Conservation (phyloP, 2,113 vertebrate species). For the Neodon shergylaensis region DNA sequence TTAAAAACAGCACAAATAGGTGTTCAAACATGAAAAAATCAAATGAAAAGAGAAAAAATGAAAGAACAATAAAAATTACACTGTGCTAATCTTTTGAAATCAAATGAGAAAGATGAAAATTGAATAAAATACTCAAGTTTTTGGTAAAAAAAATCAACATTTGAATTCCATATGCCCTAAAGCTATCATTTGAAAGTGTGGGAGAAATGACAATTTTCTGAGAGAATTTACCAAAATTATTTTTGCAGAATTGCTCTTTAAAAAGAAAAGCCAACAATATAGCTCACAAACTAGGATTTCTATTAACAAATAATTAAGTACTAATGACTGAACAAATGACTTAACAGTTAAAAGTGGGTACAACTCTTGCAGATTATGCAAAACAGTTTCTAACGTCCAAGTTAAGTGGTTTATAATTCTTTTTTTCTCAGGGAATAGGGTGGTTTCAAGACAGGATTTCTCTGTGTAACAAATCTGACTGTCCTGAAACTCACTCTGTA, state of each 20-base stretch:
- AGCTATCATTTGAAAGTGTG: neutral
- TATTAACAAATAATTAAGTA: neutral
- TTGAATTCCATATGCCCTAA: neutral
- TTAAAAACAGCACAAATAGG: neutral
- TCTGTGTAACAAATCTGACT: too few species aligned
- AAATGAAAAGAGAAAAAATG: neutral
- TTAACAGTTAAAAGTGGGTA: neutral
- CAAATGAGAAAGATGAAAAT: neutral
- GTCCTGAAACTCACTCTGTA: too few species aligned
- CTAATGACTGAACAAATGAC: neutral
- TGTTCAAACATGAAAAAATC: neutral
- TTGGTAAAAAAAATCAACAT: too few species aligned
- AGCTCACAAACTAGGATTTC: neutral
- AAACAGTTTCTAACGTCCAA: neutral
- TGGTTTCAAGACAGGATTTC: too few species aligned
- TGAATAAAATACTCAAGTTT: neutral
- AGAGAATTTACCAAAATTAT: neutral
- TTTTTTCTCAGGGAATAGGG: too few species aligned
- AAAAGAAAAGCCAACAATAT: neutral
- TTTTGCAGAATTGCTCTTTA: neutral
- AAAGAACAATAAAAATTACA: neutral
- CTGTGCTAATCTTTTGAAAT: neutral
- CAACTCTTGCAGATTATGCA: neutral
- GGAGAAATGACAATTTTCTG: neutral
- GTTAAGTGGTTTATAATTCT: neutral